These are phyloP conservation scores for Polymixis flavicincta DNA, from an alignment of 2,888 invertebrate genomes.

Conservation along the genomic window DNA sequence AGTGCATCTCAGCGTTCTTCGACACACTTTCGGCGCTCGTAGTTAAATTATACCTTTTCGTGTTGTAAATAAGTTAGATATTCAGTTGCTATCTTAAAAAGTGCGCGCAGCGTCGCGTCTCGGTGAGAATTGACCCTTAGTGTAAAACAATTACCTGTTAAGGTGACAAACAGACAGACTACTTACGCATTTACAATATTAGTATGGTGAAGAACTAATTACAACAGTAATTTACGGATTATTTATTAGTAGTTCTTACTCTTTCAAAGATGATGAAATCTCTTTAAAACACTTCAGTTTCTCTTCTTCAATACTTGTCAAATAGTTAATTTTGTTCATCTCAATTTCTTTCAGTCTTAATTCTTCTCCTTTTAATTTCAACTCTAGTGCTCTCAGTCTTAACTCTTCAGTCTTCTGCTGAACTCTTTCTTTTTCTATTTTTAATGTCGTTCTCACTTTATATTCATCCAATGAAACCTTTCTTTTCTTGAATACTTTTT, in stretches of 20 bases:
- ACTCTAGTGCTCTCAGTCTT: slow-evolving; percentile 73
- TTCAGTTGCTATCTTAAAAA: too few relatives aligned
- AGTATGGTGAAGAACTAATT: neutral
- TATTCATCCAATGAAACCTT: slow-evolving; percentile 69
- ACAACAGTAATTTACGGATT: neutral
- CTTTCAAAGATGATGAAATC: slow-evolving; percentile 73
- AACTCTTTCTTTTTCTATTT: slow-evolving; percentile 71
- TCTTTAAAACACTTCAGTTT: slow-evolving; percentile 76
- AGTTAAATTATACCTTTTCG: too few relatives aligned
- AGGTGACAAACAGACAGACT: neutral
- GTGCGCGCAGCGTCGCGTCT: too few relatives aligned
- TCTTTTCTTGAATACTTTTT: slow-evolving; percentile 59
- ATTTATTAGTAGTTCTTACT: slow-evolving; percentile 65
- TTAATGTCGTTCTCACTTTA: slow-evolving; percentile 69
- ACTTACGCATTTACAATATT: neutral
- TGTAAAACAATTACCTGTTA: too few relatives aligned
- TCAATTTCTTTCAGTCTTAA: slow-evolving; percentile 74
- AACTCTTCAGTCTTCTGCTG: slow-evolving; percentile 74
- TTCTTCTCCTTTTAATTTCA: slow-evolving; percentile 76
- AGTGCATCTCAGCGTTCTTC: too few relatives aligned
- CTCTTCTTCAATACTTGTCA: slow-evolving; percentile 75
- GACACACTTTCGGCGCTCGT: too few relatives aligned
- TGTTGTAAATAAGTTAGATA: too few relatives aligned
- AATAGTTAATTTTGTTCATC: slow-evolving; percentile 76
- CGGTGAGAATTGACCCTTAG: too few relatives aligned